A percentile compares a stretch with the other conserved stretches of the same genome.
Evolutionary conservation across 2,113 vertebrate genomes (phyloP).

Genomic region (Mastomys natalensis): DNA sequence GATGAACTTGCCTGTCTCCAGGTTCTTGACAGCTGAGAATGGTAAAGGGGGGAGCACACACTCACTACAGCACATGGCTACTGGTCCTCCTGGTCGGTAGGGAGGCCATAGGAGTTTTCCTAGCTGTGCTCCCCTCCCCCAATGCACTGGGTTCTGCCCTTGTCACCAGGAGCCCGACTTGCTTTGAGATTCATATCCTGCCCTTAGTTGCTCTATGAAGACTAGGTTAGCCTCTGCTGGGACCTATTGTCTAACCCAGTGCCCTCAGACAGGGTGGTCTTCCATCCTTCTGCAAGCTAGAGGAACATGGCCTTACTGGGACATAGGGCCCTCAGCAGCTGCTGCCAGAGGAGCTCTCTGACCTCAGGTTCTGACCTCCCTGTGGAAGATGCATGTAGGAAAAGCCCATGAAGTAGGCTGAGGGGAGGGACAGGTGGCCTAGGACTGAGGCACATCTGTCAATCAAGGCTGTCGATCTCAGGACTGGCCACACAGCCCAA

Average conservation of each 20-base stretch:
- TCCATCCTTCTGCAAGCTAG: neutral
- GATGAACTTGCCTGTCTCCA: constrained; percentile 93
- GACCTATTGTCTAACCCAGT: neutral
- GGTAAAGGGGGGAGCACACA: neutral
- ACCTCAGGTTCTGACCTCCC: neutral
- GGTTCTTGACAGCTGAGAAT: constrained; percentile 94
- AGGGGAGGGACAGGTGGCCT: neutral
- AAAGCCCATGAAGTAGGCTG: neutral
- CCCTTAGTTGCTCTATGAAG: accelerated
- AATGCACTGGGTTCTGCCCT: neutral
- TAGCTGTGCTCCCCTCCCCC: neutral
- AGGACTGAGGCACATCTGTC: neutral
- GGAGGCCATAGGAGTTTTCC: accelerated
- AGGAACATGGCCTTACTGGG: neutral
- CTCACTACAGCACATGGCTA: neutral
- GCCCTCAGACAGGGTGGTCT: too few species aligned
- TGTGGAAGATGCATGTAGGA: neutral
- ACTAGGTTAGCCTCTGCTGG: neutral
- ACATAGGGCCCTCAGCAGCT: neutral
- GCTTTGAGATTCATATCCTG: neutral
- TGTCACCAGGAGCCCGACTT: neutral
- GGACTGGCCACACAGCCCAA: accelerated
- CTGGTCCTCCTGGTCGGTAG: neutral
- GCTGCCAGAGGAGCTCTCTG: neutral
- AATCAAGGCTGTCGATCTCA: neutral